phyloP scores from a whole-genome alignment of 2,113 vertebrate genomes.

The Callospermophilus lateralis region DNA sequence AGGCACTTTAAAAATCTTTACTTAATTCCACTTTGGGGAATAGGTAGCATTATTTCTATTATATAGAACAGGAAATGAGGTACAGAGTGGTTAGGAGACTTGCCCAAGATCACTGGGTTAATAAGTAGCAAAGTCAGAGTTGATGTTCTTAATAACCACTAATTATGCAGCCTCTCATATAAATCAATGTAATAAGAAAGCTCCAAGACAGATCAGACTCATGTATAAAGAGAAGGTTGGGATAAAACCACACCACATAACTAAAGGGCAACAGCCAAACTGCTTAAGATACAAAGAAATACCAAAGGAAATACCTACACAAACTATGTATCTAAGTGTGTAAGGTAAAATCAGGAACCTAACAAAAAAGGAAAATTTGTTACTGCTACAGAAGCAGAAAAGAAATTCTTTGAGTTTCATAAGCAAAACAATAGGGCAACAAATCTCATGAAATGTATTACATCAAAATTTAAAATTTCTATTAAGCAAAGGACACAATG shows the following conservation, averaged over 20 bases:
- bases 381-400: not conserved
- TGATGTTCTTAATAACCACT: not conserved
- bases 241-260: not conserved
- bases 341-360: not conserved
- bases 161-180: not conserved
- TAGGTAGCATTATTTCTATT: not conserved
- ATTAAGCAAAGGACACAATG: not conserved
- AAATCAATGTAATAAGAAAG: not conserved
- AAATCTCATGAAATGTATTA: not conserved
- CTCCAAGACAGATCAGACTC: not conserved
- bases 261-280: not conserved
- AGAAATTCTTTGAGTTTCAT: not conserved
- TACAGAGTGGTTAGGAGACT: not conserved
- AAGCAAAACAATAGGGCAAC: not conserved
- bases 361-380: not conserved
- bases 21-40: not conserved
- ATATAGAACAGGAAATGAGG: not conserved
- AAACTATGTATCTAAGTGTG: not conserved
- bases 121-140: not conserved
- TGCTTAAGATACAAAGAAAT: not conserved
- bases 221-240: not conserved
- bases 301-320: not conserved
- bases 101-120: not conserved
- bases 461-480: not conserved
- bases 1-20: not conserved